Conservation (phyloP, 2,888 invertebrate genomes). For the Dryobotodes eremita region DNA sequence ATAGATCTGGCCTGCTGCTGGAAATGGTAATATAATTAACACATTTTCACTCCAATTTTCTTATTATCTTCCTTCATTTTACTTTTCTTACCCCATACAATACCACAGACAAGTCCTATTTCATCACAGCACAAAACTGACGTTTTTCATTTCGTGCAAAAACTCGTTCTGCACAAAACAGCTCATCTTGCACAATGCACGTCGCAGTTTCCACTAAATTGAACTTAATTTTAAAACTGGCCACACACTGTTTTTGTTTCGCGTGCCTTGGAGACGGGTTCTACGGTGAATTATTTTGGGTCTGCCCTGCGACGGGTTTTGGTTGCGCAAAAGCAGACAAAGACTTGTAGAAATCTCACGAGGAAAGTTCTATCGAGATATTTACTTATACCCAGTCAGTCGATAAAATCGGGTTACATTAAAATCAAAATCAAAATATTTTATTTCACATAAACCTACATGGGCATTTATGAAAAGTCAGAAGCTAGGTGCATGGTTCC, state of each 20-base stretch:
- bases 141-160: constrained; percentile 56
- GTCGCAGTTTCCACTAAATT: constrained; percentile 81
- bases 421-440: too few relatives aligned
- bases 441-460: too few relatives aligned
- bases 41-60: not conserved
- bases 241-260: constrained; percentile 83
- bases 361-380: too few relatives aligned
- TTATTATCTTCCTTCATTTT: not conserved
- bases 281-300: constrained; percentile 63
- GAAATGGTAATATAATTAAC: not conserved
- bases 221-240: constrained; percentile 86
- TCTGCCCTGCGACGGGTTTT: too few relatives aligned
- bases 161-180: constrained; percentile 63
- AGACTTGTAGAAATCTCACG: too few relatives aligned
- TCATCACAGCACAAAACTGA: constrained; percentile 35
- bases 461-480: too few relatives aligned
- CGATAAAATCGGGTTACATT: too few relatives aligned
- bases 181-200: constrained; percentile 74
- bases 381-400: too few relatives aligned
- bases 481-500: too few relatives aligned
- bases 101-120: not conserved
- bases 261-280: constrained; percentile 64
- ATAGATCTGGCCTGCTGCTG: not conserved
- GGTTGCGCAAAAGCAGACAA: too few relatives aligned
- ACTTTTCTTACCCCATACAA: too few relatives aligned